phyloP scores from a whole-genome alignment of 2,797 vertebrate species.

The Melopsittacus undulatus region DNA sequence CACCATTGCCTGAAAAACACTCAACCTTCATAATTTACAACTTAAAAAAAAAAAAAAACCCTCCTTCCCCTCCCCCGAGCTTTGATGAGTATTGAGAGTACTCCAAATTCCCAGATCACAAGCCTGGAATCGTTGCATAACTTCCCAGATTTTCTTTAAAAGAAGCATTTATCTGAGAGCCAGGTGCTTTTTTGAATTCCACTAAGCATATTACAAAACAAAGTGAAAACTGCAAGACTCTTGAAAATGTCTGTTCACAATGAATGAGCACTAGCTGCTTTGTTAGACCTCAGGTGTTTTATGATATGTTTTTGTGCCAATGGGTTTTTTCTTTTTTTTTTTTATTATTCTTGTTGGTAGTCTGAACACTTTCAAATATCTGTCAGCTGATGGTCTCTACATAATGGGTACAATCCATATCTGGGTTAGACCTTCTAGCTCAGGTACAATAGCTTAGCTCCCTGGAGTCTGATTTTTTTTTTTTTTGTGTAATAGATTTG shows the following conservation, averaged over 20 bases:
- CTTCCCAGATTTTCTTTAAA: neutral
- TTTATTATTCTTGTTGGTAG: neutral
- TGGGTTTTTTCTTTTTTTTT: neutral
- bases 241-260: constrained; percentile 28
- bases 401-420: constrained; percentile 47
- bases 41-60: neutral
- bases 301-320: constrained; percentile 1
- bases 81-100: neutral
- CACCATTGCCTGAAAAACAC: constrained; percentile 3
- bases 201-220: constrained; percentile 21
- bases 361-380: constrained; percentile 40
- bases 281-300: constrained; percentile 30
- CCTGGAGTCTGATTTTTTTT: constrained; percentile 10
- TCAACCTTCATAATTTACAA: neutral
- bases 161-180: neutral
- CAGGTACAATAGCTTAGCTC: constrained; percentile 42
- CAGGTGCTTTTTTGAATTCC: neutral
- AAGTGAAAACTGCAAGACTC: constrained; percentile 10
- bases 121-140: neutral
- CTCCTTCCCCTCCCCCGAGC: neutral
- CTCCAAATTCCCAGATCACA: neutral
- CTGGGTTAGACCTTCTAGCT: constrained; percentile 59
- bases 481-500: constrained; percentile 41
- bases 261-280: neutral
- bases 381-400: constrained; percentile 35